Evolutionary conservation across 2,888 invertebrate genomes (phyloP).

Genomic region (Hyposoter dolosus): DNA sequence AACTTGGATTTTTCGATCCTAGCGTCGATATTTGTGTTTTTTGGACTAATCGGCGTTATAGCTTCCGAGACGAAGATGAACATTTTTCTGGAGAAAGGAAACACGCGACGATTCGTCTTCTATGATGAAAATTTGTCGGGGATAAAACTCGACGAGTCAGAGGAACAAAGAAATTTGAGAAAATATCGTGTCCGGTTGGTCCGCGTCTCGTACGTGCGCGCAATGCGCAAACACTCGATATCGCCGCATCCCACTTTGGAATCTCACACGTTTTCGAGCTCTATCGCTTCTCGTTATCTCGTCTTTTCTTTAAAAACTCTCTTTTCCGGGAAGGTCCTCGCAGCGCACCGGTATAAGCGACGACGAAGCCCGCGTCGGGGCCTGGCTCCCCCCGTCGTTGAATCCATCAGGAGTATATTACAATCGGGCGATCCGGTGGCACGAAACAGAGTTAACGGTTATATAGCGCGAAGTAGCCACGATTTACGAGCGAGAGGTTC

Average conservation of each 20-base stretch:
- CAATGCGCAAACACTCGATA: background rate
- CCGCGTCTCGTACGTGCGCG: background rate
- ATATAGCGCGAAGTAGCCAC: conserved; percentile 55
- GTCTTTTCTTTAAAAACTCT: conserved; percentile 50
- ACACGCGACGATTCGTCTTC: too few species aligned
- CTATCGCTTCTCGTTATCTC: conserved; percentile 56
- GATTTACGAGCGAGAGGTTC: conserved; percentile 64
- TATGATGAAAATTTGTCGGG: too few species aligned
- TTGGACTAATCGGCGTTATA: too few species aligned
- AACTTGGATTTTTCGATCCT: too few species aligned
- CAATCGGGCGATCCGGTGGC: conserved; percentile 41
- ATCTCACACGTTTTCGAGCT: conserved; percentile 38
- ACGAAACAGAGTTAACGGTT: conserved; percentile 67
- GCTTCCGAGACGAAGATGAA: too few species aligned
- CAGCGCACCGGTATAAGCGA: conserved; percentile 8
- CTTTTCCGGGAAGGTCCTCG: conserved; percentile 50
- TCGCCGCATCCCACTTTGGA: conserved; percentile 1
- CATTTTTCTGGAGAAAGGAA: too few species aligned
- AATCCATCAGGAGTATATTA: too few species aligned
- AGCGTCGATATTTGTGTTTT: too few species aligned
- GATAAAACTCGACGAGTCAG: background rate
- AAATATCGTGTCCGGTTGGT: conserved; percentile 29
- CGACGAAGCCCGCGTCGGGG: too few species aligned
- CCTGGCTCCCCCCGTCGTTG: too few species aligned
- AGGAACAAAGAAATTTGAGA: background rate